These are phyloP conservation scores for Trichonephila clavipes DNA, from an alignment of 1,140 invertebrate genomes.

Conservation along the genomic window DNA sequence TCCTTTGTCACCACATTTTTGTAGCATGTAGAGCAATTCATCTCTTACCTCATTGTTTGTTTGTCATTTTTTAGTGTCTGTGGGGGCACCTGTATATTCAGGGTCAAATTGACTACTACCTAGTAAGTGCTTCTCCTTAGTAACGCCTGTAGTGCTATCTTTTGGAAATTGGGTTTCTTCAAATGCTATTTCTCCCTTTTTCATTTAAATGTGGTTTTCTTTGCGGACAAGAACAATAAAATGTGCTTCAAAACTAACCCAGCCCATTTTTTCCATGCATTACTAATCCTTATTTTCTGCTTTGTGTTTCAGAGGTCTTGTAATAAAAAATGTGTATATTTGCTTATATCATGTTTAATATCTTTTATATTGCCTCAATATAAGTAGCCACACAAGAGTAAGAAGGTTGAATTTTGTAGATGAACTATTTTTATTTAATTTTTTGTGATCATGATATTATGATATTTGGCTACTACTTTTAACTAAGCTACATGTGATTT, in stretches of 20 bases:
- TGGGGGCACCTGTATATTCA: constrained; percentile 75
- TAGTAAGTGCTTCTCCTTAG: constrained; percentile 72
- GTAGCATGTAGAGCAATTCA: constrained; percentile 12
- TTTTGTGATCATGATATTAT: too few relatives aligned
- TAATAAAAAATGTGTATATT: too few relatives aligned
- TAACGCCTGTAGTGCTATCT: constrained; percentile 44
- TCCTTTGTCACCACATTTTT: constrained; percentile 2
- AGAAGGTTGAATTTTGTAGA: too few relatives aligned
- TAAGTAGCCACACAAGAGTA: too few relatives aligned
- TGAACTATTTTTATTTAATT: too few relatives aligned
- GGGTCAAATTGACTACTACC: constrained; percentile 74
- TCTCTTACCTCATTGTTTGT: constrained; percentile 19
- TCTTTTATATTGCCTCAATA: too few relatives aligned
- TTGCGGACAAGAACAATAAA: background rate
- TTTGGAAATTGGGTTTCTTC: constrained; percentile 31
- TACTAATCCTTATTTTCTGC: background rate
- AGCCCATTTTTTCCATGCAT: background rate
- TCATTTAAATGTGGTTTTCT: background rate
- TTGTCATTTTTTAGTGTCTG: constrained; percentile 76
- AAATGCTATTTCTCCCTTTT: background rate
- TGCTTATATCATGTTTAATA: too few relatives aligned
- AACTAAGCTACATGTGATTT: too few relatives aligned
- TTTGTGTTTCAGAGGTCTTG: constrained; percentile 13
- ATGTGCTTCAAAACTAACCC: constrained; percentile 2
- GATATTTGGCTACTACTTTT: too few relatives aligned